These are phyloP conservation scores for Sphinx pinastri DNA, from an alignment of 2,888 invertebrate species.

Conservation along the genomic window DNA sequence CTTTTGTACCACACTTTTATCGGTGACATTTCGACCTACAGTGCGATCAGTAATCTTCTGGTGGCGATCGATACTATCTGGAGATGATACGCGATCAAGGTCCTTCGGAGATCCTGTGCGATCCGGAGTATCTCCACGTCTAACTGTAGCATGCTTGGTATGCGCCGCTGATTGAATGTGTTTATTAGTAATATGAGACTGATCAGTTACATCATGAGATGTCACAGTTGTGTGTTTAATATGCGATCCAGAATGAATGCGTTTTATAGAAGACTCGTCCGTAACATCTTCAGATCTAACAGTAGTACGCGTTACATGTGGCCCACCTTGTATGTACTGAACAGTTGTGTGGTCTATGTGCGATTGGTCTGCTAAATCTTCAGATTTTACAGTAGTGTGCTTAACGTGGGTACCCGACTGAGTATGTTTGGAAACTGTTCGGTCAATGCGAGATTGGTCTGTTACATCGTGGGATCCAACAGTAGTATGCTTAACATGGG, in stretches of 20 bases:
- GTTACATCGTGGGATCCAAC: slow-evolving; percentile 28
- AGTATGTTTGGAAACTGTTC: slow-evolving; percentile 46
- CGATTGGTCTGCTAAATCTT: slow-evolving; percentile 30
- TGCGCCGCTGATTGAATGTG: slow-evolving; percentile 24
- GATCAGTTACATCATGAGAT: slow-evolving; percentile 49
- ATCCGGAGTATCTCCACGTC: slow-evolving; percentile 39
- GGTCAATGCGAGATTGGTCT: slow-evolving; percentile 34
- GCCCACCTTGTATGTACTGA: slow-evolving; percentile 16
- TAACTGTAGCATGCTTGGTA: slow-evolving; percentile 28
- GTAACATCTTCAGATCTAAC: slow-evolving; percentile 29
- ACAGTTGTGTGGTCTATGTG: slow-evolving; percentile 36
- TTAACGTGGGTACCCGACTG: slow-evolving; percentile 49
- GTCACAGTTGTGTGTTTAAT: slow-evolving; percentile 49
- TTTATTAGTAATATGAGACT: slow-evolving; percentile 32
- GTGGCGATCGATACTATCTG: slow-evolving; percentile 53
- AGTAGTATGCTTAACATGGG: slow-evolving; percentile 41
- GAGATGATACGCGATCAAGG: slow-evolving; percentile 73
- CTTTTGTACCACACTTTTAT: slow-evolving; percentile 58
- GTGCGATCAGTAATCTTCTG: slow-evolving; percentile 53
- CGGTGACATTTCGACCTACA: slow-evolving; percentile 51
- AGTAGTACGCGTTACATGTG: slow-evolving; percentile 41
- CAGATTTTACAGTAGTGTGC: slow-evolving; percentile 34
- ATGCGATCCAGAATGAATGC: slow-evolving; percentile 52
- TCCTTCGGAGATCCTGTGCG: slow-evolving; percentile 62
- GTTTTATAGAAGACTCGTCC: slow-evolving; percentile 50